Base-by-base conservation (phyloP, 2,888 invertebrate genomes). In the Oegoconia quadripuncta region DNA sequence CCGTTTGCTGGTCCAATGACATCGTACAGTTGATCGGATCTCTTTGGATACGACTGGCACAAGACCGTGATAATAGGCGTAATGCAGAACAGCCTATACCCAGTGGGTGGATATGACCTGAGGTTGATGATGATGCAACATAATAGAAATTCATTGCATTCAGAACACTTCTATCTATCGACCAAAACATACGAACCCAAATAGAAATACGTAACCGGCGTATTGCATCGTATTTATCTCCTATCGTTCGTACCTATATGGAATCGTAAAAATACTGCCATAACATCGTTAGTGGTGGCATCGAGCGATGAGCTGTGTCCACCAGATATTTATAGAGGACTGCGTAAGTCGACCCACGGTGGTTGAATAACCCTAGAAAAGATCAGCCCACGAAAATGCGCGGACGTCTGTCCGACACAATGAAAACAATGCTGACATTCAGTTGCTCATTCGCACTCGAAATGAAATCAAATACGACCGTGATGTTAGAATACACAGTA, bases 331-430 rank as follows among this genome's bases (percentile, higher is more conserved):
- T 61, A 55, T 64, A 67, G 62, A 44, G 44, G 40, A 31, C 52
- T 61, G 55, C 67, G 69, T 71, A 64, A 61, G 50, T 38, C 40
- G 42, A 8, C 13, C 22, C 22, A 42, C 46, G 42, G 42, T 68
- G 64, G 75, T 80, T 80, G 72, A 78, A 79, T 74, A 77, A 75
- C 74, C 75, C 64, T 64, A 66, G 55, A 51, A 53, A 50, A 59
- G 51, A 60, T 48, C 16, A 20, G 13, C 9, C 14, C 12, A 33
- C 33, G n/a, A n/a, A n/a, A n/a, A 27, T 27, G 13, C 22, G 15
- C 13, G 12, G 20, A n/a, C 12, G 7, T 3, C 11, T 16, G 20
- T 20, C 20, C 9, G 12, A 12, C 29, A n/a, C 16, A 17, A 17
- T 30, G 29, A 30, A 16, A 30, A 30, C 17, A 30, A 16, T 17